Base-by-base conservation (phyloP, 2,797 vertebrate genomes). In the Carapus acus region DNA sequence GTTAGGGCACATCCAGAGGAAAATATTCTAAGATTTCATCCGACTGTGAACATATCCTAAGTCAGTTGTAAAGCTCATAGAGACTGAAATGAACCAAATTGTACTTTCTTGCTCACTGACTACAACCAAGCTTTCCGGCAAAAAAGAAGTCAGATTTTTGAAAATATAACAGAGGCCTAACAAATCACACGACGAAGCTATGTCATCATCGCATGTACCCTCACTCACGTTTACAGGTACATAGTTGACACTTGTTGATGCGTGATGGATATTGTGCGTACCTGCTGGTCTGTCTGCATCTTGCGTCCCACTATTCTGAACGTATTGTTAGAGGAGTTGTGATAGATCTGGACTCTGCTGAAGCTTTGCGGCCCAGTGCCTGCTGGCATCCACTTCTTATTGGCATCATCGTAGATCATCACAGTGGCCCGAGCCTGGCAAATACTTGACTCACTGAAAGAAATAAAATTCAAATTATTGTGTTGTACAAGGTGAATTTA, bases 321-420 rank as follows among this genome's bases (percentile, higher is more conserved):
- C 72, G 88, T 74, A 46, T 93, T 92, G 82, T 43, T 83, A 9
- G 69, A 40, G 7, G 92, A 88, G 58, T 91, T 93, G 83, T 96
- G 92, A 80, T 89, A 95, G 83, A 96, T 92, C 81, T 95, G 93
- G 43, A 97, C 89, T 1, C 93, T 88, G 85, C 94, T 97, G 86
- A 88, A 87, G 75, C 73, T 3, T 67, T 91, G 91, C 6, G 91
- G 3, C 8, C 93, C 92, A 0, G 86, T 46, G 15, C 94, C 94
- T 0, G 92, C 91, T 0, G 92, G 85, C 38, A 94, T 58, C 94
- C 94, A 97, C 56, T 92, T 93, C 79, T 94, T 94, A 47, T 83
- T 91, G 72, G 69, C 52, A 38, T 97, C 94, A 1, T 97, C 93
- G 0, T 96, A 97, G 54, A 93, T 79, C 93, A 97, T 95, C 70